Evolutionary conservation across 2,888 invertebrate species (phyloP), one percentile per base, ranked within the genome.

Genomic region (Caradrina clavipalpis): DNA sequence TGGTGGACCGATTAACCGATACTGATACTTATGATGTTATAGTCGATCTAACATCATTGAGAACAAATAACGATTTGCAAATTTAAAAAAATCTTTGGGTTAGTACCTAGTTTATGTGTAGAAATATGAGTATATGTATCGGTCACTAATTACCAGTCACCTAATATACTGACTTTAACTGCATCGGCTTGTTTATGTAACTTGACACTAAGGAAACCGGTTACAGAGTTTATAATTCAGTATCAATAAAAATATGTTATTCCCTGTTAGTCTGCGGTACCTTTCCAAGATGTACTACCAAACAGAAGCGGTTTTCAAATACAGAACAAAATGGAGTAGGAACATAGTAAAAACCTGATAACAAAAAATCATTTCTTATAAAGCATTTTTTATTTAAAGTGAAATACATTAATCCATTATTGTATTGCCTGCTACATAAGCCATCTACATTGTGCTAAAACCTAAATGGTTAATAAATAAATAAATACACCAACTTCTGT

Each of bases 361-460:
- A 51, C 74, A 39, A 26, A 0, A 47, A 21, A 8, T 31, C 0
- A 8, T 66, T 75, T 55, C 49, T 49, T 7, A 35, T 31, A 75
- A 49, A 70, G 76, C 47, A 0, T 70, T 75, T 70, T 70, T 75
- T 70, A 70, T 54, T 70, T 11, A 45, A 73, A 64, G 10, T 19
- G n/a, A 31, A 31, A 35, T 19, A 26, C 0, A 8, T 15, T 35
- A 11, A 31, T 31, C 54, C n/a, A 51, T 8, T 13, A 55, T 49
- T 74, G 26, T 42, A 54, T 74, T 66, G 39, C 21, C 54, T 5
- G 45, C 5, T 17, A 17, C 45, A 45, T 17, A 17, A 15, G 17
- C 6, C 3, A 49, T 54, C 53, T 75, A 49, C 19, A 68, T 31
- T 75, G 76, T 68, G 54, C 49, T 42, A 49, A 49, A 8, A 42